A percentile compares a stretch with the other conserved stretches of the same genome.
phyloP scores from a whole-genome alignment of 1,140 invertebrate species.

The Coenobita brevimanus region DNA sequence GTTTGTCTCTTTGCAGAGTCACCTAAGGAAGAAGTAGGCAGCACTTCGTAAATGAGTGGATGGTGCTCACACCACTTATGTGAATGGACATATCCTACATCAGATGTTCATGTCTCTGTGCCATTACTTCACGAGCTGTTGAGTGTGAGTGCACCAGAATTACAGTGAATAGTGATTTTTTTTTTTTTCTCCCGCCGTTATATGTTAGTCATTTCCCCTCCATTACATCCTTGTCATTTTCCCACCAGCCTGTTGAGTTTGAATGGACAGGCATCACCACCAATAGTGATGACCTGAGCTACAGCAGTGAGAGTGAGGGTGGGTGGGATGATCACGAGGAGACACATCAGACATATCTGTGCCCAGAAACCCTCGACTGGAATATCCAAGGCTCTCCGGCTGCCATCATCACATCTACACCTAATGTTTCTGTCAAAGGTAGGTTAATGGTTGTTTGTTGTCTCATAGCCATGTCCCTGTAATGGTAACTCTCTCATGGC shows the following conservation, averaged over 20 bases:
- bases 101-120: too few species aligned
- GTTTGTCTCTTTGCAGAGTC: too few species aligned
- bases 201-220: too few species aligned
- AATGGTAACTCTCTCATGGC: neutral
- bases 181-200: too few species aligned
- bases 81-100: too few species aligned
- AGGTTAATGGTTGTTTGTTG: neutral
- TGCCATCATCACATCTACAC: conserved; percentile 53
- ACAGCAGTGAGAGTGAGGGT: conserved; percentile 74
- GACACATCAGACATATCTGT: conserved; percentile 31
- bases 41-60: too few species aligned
- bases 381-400: conserved; percentile 60
- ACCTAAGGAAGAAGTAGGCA: too few species aligned
- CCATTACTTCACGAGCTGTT: too few species aligned
- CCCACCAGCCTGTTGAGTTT: conserved; percentile 70
- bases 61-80: too few species aligned
- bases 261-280: conserved; percentile 90
- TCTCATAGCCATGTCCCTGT: neutral
- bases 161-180: too few species aligned
- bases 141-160: too few species aligned
- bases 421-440: conserved; percentile 64
- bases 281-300: conserved; percentile 89
- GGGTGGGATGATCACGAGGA: conserved; percentile 70
- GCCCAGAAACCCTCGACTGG: conserved; percentile 44
- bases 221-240: neutral